phyloP scores from a whole-genome alignment of 2,888 invertebrate genomes.

The Pherbina coryleti region DNA sequence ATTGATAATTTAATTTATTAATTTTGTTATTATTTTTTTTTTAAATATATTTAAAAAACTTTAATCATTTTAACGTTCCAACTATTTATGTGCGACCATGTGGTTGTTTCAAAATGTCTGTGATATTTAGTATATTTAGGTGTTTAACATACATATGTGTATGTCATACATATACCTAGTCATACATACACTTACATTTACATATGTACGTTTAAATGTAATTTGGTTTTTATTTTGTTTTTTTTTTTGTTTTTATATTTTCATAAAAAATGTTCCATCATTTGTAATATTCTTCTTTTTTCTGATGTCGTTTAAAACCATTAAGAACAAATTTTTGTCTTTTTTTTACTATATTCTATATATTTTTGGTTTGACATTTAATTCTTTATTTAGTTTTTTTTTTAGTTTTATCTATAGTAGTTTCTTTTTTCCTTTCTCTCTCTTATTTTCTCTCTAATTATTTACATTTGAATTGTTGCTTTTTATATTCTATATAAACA shows the following conservation, averaged over 20 bases:
- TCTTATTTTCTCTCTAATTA: conserved; percentile 40
- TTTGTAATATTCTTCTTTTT: background rate
- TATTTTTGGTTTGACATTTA: background rate
- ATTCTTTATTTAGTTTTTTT: conserved; percentile 8
- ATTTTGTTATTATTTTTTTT: too few relatives aligned
- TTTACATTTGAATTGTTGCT: conserved; percentile 39
- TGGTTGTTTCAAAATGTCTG: too few relatives aligned
- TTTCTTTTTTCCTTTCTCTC: background rate
- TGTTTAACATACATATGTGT: too few relatives aligned
- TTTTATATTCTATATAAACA: background rate
- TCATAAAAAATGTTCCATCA: conserved; percentile 1
- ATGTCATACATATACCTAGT: too few relatives aligned
- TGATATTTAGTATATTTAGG: too few relatives aligned
- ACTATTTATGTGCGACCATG: too few relatives aligned
- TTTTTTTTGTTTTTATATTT: background rate
- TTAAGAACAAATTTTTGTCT: background rate
- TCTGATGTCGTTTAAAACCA: background rate
- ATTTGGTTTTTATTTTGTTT: background rate
- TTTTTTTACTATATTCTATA: background rate
- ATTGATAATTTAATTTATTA: too few relatives aligned
- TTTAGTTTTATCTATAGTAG: background rate
- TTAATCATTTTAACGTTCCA: too few relatives aligned
- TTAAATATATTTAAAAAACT: too few relatives aligned
- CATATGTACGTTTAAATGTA: background rate
- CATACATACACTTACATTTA: too few relatives aligned